A percentile compares a stretch with the other conserved stretches of the same genome.
Evolutionary conservation across 1,140 invertebrate species (phyloP).

Genomic region (Oryctes rhinoceros): DNA sequence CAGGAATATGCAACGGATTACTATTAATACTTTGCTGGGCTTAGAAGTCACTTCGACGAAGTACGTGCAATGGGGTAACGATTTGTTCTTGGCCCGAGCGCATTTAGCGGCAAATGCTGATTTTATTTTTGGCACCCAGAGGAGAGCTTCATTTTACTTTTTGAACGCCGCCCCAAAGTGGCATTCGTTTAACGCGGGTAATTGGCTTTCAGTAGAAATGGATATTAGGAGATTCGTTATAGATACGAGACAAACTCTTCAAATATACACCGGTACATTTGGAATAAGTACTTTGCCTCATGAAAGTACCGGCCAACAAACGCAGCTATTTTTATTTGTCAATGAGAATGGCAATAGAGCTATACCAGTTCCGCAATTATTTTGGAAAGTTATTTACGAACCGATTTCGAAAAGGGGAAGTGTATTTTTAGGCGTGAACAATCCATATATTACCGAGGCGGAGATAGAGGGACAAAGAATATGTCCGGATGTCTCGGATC

Average conservation of each 20-base stretch:
- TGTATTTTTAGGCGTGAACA: conserved; percentile 71
- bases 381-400: conserved; percentile 71
- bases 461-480: conserved; percentile 61
- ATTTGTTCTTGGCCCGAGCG: conserved; percentile 67
- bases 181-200: conserved; percentile 72
- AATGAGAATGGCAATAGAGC: conserved; percentile 58
- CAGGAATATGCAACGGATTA: conserved; percentile 50
- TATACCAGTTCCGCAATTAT: conserved; percentile 66
- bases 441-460: conserved; percentile 64
- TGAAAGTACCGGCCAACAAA: conserved; percentile 55
- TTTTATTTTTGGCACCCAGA: conserved; percentile 69
- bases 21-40: conserved; percentile 54
- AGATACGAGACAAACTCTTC: conserved; percentile 54
- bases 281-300: conserved; percentile 62
- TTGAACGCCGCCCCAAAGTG: conserved; percentile 73
- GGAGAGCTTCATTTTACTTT: conserved; percentile 69
- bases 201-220: conserved; percentile 65
- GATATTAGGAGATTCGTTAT: conserved; percentile 49
- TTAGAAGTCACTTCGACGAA: conserved; percentile 50
- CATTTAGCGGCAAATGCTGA: conserved; percentile 75
- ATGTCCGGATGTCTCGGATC: conserved; percentile 66
- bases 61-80: conserved; percentile 51
- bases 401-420: conserved; percentile 62
- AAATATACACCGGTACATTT: conserved; percentile 65
- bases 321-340: conserved; percentile 62